phyloP scores from a whole-genome alignment of 2,797 vertebrate genomes.

The Pangasius krempfi region DNA sequence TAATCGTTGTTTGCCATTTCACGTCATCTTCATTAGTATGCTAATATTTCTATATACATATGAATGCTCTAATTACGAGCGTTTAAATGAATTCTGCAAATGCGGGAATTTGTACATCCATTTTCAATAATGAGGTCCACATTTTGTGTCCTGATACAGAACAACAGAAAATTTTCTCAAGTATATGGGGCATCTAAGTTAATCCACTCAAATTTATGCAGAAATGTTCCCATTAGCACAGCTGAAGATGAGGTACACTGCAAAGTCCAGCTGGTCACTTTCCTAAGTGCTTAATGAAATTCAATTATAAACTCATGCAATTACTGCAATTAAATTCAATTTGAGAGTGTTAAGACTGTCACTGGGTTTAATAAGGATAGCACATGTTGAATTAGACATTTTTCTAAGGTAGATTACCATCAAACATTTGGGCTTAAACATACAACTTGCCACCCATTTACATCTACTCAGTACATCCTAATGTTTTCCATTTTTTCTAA shows the following conservation, averaged over 20 bases:
- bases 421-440: not conserved
- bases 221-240: slow-evolving; percentile 1
- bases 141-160: not conserved
- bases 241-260: not conserved
- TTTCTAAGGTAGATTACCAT: not conserved
- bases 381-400: not conserved
- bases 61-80: slow-evolving; percentile 28
- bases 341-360: not conserved
- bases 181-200: slow-evolving; percentile 7
- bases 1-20: slow-evolving; percentile 13
- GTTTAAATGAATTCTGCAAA: slow-evolving; percentile 24
- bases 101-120: slow-evolving; percentile 10
- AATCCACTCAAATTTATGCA: not conserved
- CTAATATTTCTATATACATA: slow-evolving; percentile 27
- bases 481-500: not conserved
- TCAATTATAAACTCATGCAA: not conserved
- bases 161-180: slow-evolving; percentile 7
- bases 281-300: not conserved
- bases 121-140: slow-evolving; percentile 19
- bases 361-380: not conserved
- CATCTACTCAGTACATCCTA: not conserved
- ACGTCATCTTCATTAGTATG: slow-evolving; percentile 34
- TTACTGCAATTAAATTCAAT: not conserved
- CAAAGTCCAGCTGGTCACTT: not conserved
- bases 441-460: not conserved